Conservation (phyloP, 1,140 invertebrate species). For the Tribolium castaneum region DNA sequence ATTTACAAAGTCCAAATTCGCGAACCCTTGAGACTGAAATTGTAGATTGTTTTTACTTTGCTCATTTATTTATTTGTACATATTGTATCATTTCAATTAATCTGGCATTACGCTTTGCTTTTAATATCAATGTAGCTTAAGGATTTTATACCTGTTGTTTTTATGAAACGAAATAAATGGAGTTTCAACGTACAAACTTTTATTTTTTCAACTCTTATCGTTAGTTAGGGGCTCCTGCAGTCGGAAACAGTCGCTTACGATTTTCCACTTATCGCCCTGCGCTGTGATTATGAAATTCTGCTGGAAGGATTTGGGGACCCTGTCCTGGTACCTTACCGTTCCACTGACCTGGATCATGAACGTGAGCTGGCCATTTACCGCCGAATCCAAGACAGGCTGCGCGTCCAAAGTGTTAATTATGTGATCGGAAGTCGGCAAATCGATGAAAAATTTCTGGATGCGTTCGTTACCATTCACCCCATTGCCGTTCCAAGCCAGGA, state of each 20-base stretch:
- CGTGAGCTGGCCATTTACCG: slow-evolving; percentile 75
- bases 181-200: background rate
- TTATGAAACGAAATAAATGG: slow-evolving; percentile 26
- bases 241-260: slow-evolving; percentile 84
- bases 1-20: slow-evolving; percentile 36
- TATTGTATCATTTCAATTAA: slow-evolving; percentile 3
- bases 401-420: slow-evolving; percentile 78
- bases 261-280: slow-evolving; percentile 88
- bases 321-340: slow-evolving; percentile 75
- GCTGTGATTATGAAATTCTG: slow-evolving; percentile 87
- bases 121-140: slow-evolving; percentile 45
- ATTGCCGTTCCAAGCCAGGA: slow-evolving; percentile 89
- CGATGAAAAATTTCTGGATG: slow-evolving; percentile 83
- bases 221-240: slow-evolving; percentile 71
- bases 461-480: slow-evolving; percentile 76
- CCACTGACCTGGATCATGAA: slow-evolving; percentile 82
- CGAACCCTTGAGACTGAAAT: slow-evolving; percentile 47
- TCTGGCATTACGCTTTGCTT: slow-evolving; percentile 18
- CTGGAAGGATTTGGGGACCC: slow-evolving; percentile 75
- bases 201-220: background rate
- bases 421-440: slow-evolving; percentile 79
- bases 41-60: slow-evolving; percentile 37
- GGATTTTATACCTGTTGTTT: slow-evolving; percentile 49
- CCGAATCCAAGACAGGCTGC: slow-evolving; percentile 73
- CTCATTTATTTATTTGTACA: slow-evolving; percentile 37